Base-by-base conservation (phyloP, 2,797 vertebrate genomes). In the Lepus townsendii region DNA sequence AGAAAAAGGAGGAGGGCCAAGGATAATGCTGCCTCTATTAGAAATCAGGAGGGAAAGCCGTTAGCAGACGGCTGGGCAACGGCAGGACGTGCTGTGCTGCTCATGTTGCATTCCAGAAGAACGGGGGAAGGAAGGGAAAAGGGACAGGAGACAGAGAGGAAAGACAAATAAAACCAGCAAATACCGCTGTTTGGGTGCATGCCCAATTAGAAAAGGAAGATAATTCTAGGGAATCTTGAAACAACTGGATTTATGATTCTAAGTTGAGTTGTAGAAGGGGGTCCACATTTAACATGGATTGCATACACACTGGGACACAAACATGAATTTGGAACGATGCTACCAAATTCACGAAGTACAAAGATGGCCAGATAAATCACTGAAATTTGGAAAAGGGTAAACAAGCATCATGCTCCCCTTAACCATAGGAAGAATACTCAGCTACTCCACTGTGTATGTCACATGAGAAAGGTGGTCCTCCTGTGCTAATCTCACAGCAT, bases 1-100 rank as follows among this genome's bases (percentile, higher is more conserved):
- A 96, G 95, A 97, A 95, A 96, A 95, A 94, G 89, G 78, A 96
- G 83, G 87, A 95, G 76, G 88, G 69, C 75, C 66, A 27, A 83
- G 76, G 85, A 94, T 96, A 96, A 95, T 76, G 86, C 75, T 89
- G 94, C 94, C 75, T 96, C 95, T 73, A 63, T 94, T 90, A 95
- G 80, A 90, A 90, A 95, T 78, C 3, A 0, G 93, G 88, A 80
- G 26, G 50, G 47, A 83, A 84, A 90, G 90, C 88, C 88, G 85
- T 89, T 92, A 86, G 95, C 72, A 95, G 82, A 84, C 20, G 52
- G 68, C 76, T 63, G 35, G 10, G 72, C 47, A 68, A 47, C 1
- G 83, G 79, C 27, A 85, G 11, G 32, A 71, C 66, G 10, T 22
- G 66, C 87, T 42, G 14, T 17, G 16, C 54, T 92, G 75, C 77